Base-by-base conservation (phyloP, 2,888 invertebrate genomes). In the Apotomis turbidana region DNA sequence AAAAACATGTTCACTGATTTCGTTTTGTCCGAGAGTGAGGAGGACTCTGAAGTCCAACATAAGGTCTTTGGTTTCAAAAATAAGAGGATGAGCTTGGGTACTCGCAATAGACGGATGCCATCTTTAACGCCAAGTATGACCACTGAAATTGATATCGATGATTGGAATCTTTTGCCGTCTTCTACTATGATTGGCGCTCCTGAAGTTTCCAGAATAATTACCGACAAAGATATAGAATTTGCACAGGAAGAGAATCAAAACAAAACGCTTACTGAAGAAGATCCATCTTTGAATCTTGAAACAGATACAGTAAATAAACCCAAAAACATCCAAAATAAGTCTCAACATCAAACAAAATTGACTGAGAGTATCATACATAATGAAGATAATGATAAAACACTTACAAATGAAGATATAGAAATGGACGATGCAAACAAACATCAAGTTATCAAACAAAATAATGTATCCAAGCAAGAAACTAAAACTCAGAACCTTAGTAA, bases 131-230 rank as follows among this genome's bases (percentile, higher is more conserved):
- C 87, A 5, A 90, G 86, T 77, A 75, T 87, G 15, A 85, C 86
- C 61, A 85, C 83, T 62, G 91, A 92, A 74, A 83, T 87, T 68
- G 93, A 93, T 82, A 83, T 91, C 77, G 91, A 91, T 74, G 89
- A 90, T 52, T 91, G 91, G 89, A 86, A 83, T 68, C 81, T 85
- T 12, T 75, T 93, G 8, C 91, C 93, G 41, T 93, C 93, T 36
- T 93, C 93, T 6, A 93, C 93, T 51, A 89, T 93, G 90, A 83
- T 93, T 68, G 93, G 90, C 77, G 81, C 81, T 8, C 80, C 80
- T 70, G 76, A 71, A 52, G 67, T 38, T 10, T 71, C 71, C 12
- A 44, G 52, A 68, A 67, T 57, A 36, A 58, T 49, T 0, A 67
- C 38, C 10, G 57, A 57, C 57, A 41, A 70, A 13, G 63, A 74